Percentiles rank a stretch among this genome's conserved stretches.
Conservation (phyloP, 2,888 invertebrate genomes). For the Rhorus exstirpatorius region DNA sequence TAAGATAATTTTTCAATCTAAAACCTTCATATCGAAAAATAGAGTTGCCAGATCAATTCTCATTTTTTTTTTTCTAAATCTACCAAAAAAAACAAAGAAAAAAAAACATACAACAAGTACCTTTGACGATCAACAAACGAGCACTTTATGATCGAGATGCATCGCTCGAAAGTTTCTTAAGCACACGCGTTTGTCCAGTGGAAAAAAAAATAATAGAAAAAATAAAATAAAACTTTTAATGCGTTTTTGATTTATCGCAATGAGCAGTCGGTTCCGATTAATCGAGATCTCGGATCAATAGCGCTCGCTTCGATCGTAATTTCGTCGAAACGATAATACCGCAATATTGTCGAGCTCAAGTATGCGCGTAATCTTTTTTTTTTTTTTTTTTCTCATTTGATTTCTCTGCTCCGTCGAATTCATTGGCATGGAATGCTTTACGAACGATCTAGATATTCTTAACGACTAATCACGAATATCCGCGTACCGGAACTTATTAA, state of each 20-base stretch:
- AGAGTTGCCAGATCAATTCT: constrained; percentile 48
- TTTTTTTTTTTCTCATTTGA: neutral
- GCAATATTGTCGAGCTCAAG: neutral
- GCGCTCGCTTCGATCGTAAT: no score
- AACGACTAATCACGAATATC: constrained; percentile 39
- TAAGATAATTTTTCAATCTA: constrained; percentile 44
- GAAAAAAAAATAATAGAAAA: no score
- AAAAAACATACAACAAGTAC: constrained; percentile 11
- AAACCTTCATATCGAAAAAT: constrained; percentile 66
- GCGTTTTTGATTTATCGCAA: no score
- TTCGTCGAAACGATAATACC: no score
- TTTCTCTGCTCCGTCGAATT: neutral
- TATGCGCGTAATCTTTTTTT: constrained; percentile 4
- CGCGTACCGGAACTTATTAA: constrained; percentile 4
- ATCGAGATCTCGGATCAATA: no score
- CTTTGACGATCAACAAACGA: no score
- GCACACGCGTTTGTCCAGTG: no score
- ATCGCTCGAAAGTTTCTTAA: no score
- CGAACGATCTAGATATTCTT: constrained; percentile 48
- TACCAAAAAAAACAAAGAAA: constrained; percentile 5
- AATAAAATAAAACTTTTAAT: no score
- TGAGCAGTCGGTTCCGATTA: no score
- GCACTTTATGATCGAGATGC: no score
- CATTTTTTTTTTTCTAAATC: constrained; percentile 36
- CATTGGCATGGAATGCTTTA: constrained; percentile 37